Conservation (phyloP, 2,797 vertebrate genomes). For the Lerista edwardsae region DNA sequence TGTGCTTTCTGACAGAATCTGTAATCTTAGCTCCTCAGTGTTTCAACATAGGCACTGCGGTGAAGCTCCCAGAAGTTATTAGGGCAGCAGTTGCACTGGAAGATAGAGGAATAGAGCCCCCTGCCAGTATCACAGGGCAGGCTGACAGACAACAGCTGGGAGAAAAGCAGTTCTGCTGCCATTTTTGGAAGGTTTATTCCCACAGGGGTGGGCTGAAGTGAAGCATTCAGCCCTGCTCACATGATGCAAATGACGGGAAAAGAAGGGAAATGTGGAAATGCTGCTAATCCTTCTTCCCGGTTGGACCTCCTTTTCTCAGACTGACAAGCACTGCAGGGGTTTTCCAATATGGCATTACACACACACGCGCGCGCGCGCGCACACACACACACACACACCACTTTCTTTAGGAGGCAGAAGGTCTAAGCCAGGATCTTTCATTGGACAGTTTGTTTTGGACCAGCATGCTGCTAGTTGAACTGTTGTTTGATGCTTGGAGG, state of each 20-base stretch:
- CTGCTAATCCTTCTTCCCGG: not conserved
- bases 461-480: too few relatives aligned
- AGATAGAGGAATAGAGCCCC: not conserved
- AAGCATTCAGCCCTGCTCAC: not conserved
- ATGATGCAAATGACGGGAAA: not conserved
- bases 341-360: not conserved
- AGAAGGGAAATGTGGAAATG: not conserved
- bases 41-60: not conserved
- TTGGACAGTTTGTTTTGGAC: too few relatives aligned
- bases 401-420: not conserved
- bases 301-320: not conserved
- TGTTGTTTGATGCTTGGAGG: too few relatives aligned
- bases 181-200: not conserved
- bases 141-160: not conserved
- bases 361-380: too few relatives aligned
- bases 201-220: not conserved
- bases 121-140: not conserved
- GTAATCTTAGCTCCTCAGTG: not conserved
- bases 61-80: not conserved
- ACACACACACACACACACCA: not conserved
- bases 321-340: not conserved
- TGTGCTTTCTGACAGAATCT: not conserved
- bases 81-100: not conserved
- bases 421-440: not conserved
- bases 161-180: not conserved